Evolutionary conservation across 2,113 vertebrate species (phyloP).

Genomic region (Vulpes ferrilata): DNA sequence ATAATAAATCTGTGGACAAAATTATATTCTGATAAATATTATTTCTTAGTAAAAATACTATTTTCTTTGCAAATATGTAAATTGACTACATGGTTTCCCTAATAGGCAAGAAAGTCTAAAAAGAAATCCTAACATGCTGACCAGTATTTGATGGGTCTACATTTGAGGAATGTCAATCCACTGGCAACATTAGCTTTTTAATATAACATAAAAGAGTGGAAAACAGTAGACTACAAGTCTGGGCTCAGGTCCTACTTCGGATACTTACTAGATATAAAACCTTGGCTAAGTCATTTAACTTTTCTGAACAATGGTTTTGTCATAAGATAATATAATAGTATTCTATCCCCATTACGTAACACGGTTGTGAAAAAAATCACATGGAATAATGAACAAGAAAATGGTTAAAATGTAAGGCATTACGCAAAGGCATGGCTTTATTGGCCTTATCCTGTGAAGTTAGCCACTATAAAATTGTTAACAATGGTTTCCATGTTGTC

Average conservation of each 20-base stretch:
- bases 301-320: background rate
- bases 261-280: background rate
- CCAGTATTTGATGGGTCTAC: background rate
- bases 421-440: background rate
- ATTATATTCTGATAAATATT: background rate
- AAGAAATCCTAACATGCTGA: background rate
- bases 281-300: background rate
- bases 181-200: background rate
- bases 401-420: background rate
- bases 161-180: background rate
- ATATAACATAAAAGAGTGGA: background rate
- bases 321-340: background rate
- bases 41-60: background rate
- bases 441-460: background rate
- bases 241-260: background rate
- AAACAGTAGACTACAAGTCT: background rate
- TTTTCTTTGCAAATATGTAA: background rate
- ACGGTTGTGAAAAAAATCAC: background rate
- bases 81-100: background rate
- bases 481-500: background rate
- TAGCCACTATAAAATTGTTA: background rate
- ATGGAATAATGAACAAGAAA: background rate
- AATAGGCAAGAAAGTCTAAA: background rate
- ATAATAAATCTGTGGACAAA: background rate
- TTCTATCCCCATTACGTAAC: background rate